Conservation (phyloP, 2,113 vertebrate species). For the Callipepla californica region DNA sequence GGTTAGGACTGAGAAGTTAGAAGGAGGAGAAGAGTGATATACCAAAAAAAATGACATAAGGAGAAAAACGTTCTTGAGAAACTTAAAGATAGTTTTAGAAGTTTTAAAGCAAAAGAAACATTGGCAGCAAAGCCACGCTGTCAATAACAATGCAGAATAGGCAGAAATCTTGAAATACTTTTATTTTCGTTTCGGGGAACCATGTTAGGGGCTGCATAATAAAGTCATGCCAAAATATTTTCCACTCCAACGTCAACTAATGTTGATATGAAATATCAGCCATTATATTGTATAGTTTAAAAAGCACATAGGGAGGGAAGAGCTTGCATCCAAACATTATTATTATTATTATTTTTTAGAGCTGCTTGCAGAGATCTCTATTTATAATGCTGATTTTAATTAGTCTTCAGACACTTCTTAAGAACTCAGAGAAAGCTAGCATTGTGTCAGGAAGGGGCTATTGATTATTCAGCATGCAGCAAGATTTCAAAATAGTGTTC, state of each 20-base stretch:
- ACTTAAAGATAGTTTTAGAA: not conserved
- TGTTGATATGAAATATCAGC: not conserved
- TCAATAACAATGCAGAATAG: not conserved
- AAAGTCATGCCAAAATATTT: not conserved
- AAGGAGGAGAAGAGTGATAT: not conserved
- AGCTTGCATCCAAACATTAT: not conserved
- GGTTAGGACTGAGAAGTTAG: not conserved
- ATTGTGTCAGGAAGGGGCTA: not conserved
- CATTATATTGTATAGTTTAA: not conserved
- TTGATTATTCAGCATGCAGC: not conserved
- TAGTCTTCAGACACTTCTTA: not conserved
- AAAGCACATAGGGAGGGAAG: not conserved
- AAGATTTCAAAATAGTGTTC: not conserved
- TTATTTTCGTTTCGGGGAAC: not conserved
- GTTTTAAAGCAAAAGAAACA: not conserved
- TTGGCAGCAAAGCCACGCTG: not conserved
- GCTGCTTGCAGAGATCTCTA: not conserved
- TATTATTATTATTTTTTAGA: not conserved
- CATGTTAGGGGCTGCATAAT: not conserved
- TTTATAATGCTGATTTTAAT: not conserved
- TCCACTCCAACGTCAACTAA: not conserved
- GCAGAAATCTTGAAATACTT: not conserved
- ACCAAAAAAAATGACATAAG: not conserved
- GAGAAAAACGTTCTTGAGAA: not conserved
- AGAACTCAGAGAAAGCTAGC: not conserved